These are phyloP conservation scores for Passer domesticus DNA, from an alignment of 2,113 vertebrate genomes.

Conservation along the genomic window DNA sequence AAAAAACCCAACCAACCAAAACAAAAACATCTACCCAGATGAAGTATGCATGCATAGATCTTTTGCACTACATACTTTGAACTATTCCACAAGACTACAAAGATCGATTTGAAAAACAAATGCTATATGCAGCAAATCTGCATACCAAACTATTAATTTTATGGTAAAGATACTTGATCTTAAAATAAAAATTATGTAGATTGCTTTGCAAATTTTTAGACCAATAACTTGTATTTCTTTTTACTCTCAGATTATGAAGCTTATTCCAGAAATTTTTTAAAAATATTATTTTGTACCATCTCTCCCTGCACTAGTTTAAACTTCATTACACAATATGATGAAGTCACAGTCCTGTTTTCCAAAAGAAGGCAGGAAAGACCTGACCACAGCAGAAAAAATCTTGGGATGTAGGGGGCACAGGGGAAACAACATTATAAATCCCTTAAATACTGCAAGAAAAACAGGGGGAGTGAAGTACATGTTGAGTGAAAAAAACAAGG, in stretches of 20 bases:
- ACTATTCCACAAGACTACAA: background rate
- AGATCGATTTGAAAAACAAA: background rate
- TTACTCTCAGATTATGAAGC: background rate
- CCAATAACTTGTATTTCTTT: background rate
- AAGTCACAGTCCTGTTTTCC: conserved; percentile 32
- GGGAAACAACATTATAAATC: background rate
- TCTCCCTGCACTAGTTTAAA: conserved; percentile 21
- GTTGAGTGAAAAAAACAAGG: conserved; percentile 6
- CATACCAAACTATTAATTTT: background rate
- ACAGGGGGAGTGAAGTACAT: background rate
- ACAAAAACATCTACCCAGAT: background rate
- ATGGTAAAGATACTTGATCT: background rate
- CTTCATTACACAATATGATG: conserved; percentile 23
- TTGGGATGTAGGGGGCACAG: background rate
- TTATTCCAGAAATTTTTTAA: background rate
- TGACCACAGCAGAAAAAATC: conserved; percentile 43
- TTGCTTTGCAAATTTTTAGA: background rate
- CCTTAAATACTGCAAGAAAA: conserved; percentile 13
- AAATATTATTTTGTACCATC: background rate
- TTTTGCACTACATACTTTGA: background rate
- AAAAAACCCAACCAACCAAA: background rate
- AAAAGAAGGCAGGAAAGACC: conserved; percentile 23
- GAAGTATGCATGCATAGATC: background rate
- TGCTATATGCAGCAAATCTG: background rate
- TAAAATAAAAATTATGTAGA: background rate